phyloP scores from a whole-genome alignment of 2,888 invertebrate genomes.

The Agrotis segetum region DNA sequence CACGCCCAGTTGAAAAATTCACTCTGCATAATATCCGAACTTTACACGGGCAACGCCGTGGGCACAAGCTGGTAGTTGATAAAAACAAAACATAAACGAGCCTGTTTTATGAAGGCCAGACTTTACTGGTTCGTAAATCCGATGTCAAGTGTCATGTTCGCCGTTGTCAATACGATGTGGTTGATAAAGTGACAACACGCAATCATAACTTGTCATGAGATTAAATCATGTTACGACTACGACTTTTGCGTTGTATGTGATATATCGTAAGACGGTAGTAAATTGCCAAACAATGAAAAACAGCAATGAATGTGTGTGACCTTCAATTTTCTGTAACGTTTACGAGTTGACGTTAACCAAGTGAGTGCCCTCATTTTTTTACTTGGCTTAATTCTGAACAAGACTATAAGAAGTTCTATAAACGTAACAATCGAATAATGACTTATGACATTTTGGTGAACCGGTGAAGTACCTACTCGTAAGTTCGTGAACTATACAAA shows the following conservation, averaged over 20 bases:
- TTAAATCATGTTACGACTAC: background rate
- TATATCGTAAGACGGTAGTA: background rate
- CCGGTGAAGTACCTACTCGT: too few species aligned
- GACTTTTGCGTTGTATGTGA: background rate
- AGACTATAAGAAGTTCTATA: too few species aligned
- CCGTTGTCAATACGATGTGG: conserved; percentile 4
- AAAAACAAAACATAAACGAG: background rate
- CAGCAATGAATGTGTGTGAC: background rate
- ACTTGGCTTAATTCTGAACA: too few species aligned
- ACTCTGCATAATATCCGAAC: too few species aligned
- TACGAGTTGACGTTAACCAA: too few species aligned
- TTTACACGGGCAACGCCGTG: too few species aligned
- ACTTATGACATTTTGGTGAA: too few species aligned
- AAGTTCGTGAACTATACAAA: too few species aligned
- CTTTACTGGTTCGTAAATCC: background rate
- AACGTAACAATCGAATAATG: too few species aligned
- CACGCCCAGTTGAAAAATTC: too few species aligned
- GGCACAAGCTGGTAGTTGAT: too few species aligned
- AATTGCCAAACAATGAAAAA: background rate
- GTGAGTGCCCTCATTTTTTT: too few species aligned
- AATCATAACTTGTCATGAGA: background rate
- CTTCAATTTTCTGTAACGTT: background rate
- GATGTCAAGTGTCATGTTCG: background rate
- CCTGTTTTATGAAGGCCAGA: background rate
- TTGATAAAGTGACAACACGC: conserved; percentile 8